A percentile compares a stretch with the other conserved stretches of the same genome.
Conservation (phyloP, 2,113 vertebrate species). For the Gila orcuttii region DNA sequence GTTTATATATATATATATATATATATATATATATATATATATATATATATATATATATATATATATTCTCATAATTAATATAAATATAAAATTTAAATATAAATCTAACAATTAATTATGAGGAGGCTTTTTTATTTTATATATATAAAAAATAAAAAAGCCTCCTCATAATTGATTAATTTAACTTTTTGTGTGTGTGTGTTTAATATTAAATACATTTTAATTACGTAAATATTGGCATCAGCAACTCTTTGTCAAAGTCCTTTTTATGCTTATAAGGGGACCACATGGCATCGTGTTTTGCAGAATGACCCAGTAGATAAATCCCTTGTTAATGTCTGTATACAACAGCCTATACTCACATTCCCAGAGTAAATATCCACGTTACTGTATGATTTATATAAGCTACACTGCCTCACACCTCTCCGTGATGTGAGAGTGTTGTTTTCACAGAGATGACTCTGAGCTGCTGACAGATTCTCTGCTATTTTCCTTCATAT, state of each 20-base stretch:
- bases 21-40: too few species aligned
- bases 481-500: not conserved
- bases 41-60: not conserved
- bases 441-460: slow-evolving; percentile 19
- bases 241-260: not conserved
- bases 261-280: not conserved
- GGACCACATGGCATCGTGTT: not conserved
- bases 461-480: not conserved
- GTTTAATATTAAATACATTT: not conserved
- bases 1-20: too few species aligned
- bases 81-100: too few species aligned
- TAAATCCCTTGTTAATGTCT: slow-evolving; percentile 5
- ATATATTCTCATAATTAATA: too few species aligned
- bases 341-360: not conserved
- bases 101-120: too few species aligned
- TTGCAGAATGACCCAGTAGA: slow-evolving; percentile 13
- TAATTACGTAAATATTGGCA: not conserved
- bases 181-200: not conserved
- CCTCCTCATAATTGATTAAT: not conserved
- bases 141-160: not conserved
- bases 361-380: slow-evolving; percentile 12
- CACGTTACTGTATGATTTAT: not conserved
- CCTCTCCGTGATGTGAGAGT: slow-evolving; percentile 42
- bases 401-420: slow-evolving; percentile 43
- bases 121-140: too few species aligned